phyloP scores from a whole-genome alignment of 2,888 invertebrate genomes.

The Deladenus siricidicola region DNA sequence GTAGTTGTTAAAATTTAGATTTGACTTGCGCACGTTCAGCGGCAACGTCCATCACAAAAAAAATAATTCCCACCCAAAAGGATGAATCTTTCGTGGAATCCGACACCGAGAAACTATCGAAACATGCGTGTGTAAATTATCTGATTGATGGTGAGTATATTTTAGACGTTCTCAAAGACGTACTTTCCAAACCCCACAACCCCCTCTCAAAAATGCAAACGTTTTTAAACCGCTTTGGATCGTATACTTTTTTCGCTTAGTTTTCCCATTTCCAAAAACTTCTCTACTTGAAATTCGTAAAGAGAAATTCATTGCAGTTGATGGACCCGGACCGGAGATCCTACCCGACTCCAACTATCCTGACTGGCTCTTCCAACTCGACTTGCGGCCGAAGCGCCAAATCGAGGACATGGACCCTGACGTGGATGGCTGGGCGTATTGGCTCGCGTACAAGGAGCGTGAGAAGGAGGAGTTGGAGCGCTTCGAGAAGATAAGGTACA shows the following conservation, averaged over 20 bases:
- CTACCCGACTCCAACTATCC: constrained; percentile 56
- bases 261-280: background rate
- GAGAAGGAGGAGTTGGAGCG: background rate
- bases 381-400: constrained; percentile 23
- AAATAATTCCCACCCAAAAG: constrained; percentile 16
- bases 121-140: background rate
- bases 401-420: constrained; percentile 49
- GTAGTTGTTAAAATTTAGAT: no score
- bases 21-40: background rate
- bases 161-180: no score
- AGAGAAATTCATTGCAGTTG: constrained; percentile 49
- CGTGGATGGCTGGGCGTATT: constrained; percentile 47
- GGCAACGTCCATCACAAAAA: background rate
- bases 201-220: background rate
- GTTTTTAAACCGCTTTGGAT: background rate
- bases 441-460: constrained; percentile 20
- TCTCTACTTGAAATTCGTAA: background rate
- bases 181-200: no score
- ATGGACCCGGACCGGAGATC: constrained; percentile 56
- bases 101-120: constrained; percentile 37
- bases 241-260: background rate
- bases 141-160: constrained; percentile 2
- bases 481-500: background rate
- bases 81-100: constrained; percentile 47
- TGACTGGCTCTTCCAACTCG: constrained; percentile 54